Evolutionary conservation across 2,113 vertebrate species (phyloP), one percentile per base, ranked within the genome.

Genomic region (Sinocyclocheilus rhinocerous): DNA sequence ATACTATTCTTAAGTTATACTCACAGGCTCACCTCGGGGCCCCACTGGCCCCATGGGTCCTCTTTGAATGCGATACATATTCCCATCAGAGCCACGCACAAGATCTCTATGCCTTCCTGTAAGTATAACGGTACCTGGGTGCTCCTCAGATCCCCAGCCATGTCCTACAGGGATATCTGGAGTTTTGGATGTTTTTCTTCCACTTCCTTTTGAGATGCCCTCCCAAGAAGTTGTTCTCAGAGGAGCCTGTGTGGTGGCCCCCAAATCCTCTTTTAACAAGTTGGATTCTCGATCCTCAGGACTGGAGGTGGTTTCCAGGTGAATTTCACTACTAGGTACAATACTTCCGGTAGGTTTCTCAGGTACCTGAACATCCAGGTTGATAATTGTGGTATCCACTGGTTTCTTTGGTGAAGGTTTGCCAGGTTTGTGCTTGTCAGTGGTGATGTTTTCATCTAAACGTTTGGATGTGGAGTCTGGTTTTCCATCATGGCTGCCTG

Each of bases 361-460:
- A 55, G 84, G 24, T 39, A 48, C 79, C 52, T 57, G 83, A 0
- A 39, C 3, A 0, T 92, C 92, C 77, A 92, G 90, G 86, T 92
- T 90, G 52, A 93, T 91, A 36, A 95, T n/a, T n/a, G 85, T 82
- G 85, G 91, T 90, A 81, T 87, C 72, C 0, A 81, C 67, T 0
- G 94, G 94, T 88, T 96, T 96, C 83, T 90, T 4, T 0, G 92
- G 89, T 70, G 92, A 91, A 0, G 76, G 72, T 4, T 87, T 77
- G 1, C 83, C 82, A 0, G 87, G 84, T 4, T 86, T 57, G 67
- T 88, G 91, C 87, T 97, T 97, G 57, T 95, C 93, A 0, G 78
- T 94, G 70, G 96, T 97, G 84, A 95, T 29, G 2, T 97, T 97
- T 83, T 97, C 95, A 39, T 96, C 91, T 2, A 55, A 6, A 20